A percentile compares a stretch with the other conserved stretches of the same genome.
These are phyloP conservation scores for Lasioglossum vierecki DNA, from an alignment of 2,888 invertebrate species.

Conservation along the genomic window DNA sequence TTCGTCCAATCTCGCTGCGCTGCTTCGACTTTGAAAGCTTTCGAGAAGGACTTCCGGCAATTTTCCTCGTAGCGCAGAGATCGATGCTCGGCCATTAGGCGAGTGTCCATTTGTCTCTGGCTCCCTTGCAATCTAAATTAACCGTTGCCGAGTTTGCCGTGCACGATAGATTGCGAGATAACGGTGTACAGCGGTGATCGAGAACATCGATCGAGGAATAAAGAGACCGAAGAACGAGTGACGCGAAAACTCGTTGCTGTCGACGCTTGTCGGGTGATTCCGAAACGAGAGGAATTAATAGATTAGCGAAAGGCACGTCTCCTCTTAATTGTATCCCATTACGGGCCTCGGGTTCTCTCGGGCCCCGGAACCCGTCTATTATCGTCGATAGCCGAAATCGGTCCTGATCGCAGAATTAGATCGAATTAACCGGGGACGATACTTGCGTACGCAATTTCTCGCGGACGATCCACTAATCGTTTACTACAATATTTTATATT, in stretches of 20 bases:
- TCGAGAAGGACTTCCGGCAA: conserved; percentile 31
- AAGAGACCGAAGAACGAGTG: conserved; percentile 19
- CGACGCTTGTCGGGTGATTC: conserved; percentile 77
- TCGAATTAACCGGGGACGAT: conserved; percentile 75
- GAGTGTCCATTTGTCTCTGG: background rate
- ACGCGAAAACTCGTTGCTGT: conserved; percentile 77
- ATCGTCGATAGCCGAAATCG: conserved; percentile 80
- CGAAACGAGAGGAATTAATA: conserved; percentile 79
- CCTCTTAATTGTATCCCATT: conserved; percentile 82
- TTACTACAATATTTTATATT: background rate
- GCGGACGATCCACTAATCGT: background rate
- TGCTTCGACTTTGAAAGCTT: background rate
- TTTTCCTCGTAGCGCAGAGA: background rate
- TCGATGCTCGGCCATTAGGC: background rate
- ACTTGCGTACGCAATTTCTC: conserved; percentile 62
- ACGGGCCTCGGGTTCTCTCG: conserved; percentile 70
- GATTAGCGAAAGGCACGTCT: conserved; percentile 82
- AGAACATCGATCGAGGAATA: conserved; percentile 1
- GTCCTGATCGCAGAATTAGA: conserved; percentile 80
- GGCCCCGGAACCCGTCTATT: conserved; percentile 76
- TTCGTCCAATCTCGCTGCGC: background rate
- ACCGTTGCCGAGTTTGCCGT: background rate
- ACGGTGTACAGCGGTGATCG: conserved; percentile 9
- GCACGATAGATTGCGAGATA: background rate
- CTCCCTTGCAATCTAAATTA: background rate